A percentile compares a stretch with the other conserved stretches of the same genome.
phyloP scores from a whole-genome alignment of 2,888 invertebrate genomes.

The Siphonodentalium dalli region DNA sequence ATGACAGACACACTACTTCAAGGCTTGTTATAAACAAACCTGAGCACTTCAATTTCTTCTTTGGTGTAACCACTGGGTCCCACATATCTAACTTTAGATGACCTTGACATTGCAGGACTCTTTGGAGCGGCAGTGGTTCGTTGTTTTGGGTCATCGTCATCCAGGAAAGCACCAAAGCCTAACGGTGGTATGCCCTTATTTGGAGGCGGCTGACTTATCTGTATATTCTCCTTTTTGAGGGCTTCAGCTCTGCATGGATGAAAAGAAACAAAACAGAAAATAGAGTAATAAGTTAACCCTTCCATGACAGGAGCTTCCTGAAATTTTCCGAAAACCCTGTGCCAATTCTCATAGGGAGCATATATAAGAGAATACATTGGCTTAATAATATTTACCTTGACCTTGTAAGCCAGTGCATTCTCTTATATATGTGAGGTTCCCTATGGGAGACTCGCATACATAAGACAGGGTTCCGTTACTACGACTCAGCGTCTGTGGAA shows the following conservation, averaged over 20 bases:
- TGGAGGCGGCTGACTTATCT: conserved; percentile 1
- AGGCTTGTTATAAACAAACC: conserved; percentile 62
- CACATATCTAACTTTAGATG: conserved; percentile 35
- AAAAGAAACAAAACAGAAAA: no score
- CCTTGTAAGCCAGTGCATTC: no score
- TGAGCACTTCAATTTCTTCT: conserved; percentile 83
- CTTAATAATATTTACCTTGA: no score
- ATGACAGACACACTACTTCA: background rate
- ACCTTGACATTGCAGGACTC: conserved; percentile 13
- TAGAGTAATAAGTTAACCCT: no score
- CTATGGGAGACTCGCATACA: no score
- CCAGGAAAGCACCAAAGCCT: conserved; percentile 53
- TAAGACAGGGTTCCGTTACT: no score
- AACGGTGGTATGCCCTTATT: conserved; percentile 47
- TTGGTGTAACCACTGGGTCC: conserved; percentile 72
- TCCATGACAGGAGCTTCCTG: no score
- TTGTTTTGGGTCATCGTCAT: conserved; percentile 43
- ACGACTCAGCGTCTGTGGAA: no score
- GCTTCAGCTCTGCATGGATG: conserved; percentile 44
- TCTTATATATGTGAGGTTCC: no score
- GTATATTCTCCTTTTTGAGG: conserved; percentile 37
- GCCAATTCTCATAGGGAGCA: no score
- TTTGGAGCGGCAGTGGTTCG: background rate
- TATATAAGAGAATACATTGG: no score
- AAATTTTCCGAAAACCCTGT: no score